Base-by-base conservation (phyloP, 2,113 vertebrate genomes). In the Phalacrocorax brasilianus region DNA sequence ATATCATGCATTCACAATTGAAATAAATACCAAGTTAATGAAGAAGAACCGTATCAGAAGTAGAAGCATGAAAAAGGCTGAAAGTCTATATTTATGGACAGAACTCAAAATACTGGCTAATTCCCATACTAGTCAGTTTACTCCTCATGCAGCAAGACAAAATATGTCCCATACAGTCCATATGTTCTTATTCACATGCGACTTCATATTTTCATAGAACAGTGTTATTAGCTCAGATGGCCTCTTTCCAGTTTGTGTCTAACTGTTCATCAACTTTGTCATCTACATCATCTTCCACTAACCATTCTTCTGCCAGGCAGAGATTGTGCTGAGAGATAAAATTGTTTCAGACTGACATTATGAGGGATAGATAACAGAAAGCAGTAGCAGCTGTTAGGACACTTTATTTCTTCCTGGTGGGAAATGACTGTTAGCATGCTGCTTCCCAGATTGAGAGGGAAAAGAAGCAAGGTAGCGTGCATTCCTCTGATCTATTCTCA, bases 321-420 rank as follows among this genome's bases (percentile, higher is more conserved):
- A 93, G 77, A 84, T 92, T 96, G 73, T 87, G 65, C 49, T 88
- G 93, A 91, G 95, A 93, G 73, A 79, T 92, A 78, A 96, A 98
- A 97, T 88, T 68, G 70, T 30, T 92, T 92, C 84, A 52, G n/a
- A 68, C 32, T 93, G 94, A 52, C 85, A 91, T 79, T 79, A 71
- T 13, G 42, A 78, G n/a, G 88, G 28, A 85, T 71, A 95, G 96
- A 87, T 94, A 94, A 76, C 52, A 95, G 91, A 79, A 21, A 76
- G 65, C 47, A 66, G 59, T 55, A 79, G 77, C 78, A 90, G 65
- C 42, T 89, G 24, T 89, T 88, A 32, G 5, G 82, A 80, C 75
- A 89, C 52, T 76, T 91, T 81, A 53, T 91, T 97, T 95, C 87
- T 95, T 97, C 91, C 91, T 90, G 75, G 75, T 91, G 94, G 61